These are phyloP conservation scores for Luperina nickerlii DNA, from an alignment of 2,888 invertebrate genomes.

Conservation along the genomic window DNA sequence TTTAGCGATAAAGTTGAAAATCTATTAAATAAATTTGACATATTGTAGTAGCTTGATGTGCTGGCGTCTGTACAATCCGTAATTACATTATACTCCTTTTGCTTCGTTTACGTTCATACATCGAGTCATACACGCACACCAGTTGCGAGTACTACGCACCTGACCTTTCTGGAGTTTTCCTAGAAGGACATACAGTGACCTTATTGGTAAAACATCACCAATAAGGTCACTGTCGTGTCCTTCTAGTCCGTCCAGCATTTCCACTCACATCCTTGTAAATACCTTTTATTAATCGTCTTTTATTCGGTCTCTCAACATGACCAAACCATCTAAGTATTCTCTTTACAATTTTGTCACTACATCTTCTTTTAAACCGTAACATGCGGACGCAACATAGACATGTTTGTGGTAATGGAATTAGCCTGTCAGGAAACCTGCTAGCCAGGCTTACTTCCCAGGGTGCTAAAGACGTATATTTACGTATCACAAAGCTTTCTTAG, in stretches of 20 bases:
- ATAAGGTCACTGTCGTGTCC: background rate
- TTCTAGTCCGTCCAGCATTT: background rate
- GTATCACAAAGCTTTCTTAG: background rate
- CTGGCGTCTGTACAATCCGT: background rate
- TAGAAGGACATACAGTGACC: background rate
- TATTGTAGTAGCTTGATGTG: too few species aligned
- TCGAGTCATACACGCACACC: background rate
- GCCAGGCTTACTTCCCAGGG: too few species aligned
- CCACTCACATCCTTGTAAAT: background rate
- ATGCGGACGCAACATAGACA: background rate
- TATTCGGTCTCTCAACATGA: background rate
- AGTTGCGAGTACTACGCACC: background rate
- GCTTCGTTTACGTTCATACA: background rate
- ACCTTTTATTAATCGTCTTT: background rate
- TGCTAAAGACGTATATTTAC: background rate
- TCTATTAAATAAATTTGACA: too few species aligned
- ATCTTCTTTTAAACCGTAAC: background rate
- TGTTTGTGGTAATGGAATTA: background rate
- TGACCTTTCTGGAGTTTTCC: background rate
- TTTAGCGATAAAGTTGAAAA: too few species aligned
- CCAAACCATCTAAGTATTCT: background rate
- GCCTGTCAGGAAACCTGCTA: background rate
- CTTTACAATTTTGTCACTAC: background rate
- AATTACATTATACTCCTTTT: background rate
- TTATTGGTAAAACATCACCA: background rate